Base-by-base conservation (phyloP, 2,797 vertebrate species). In the Heterohyrax brucei region DNA sequence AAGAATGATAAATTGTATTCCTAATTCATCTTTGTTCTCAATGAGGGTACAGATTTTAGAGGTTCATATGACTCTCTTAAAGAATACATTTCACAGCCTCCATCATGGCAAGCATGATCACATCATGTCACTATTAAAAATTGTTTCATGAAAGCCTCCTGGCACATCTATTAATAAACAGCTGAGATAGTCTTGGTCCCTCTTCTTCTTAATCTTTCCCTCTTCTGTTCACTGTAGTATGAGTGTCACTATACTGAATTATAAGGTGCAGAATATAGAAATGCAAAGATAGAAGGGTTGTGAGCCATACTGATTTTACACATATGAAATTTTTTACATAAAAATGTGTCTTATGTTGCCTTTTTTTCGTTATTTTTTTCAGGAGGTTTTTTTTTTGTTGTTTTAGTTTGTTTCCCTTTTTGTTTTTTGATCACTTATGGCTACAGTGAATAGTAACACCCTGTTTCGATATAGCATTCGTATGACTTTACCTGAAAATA, bases 381-480 rank as follows among this genome's bases (percentile, higher is more conserved):
- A 78, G 61, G 12, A 12, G 3, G 83, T 91, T 87, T 95, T 88
- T 91, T 87, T 95, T 53, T 61, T 76, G 12, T 56, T 56, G 12
- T 53, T 53, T 53, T 53, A 53, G 53, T 56, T 56, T 56, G 10
- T 1, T 56, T 56, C 16, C 39, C 39, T 14, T 12, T 10, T 56
- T 56, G 53, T 14, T 10, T 56, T 56, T 56, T 56, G 53, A 56
- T 56, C 53, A 91, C 26, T 48, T 21, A 28, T 18, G 39, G 33
- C 22, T 48, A 89, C 48, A 70, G 2, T 53, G 1, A 83, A 39
- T 26, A 48, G 3, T 33, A 48, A 76, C 10, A 19, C 22, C 18
- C 5, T 2, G 39, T 33, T 88, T 64, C 44, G 48, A 50, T 6
- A 80, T 39, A 84, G 12, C 21, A 80, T 59, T 73, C 44, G 50